Percentiles rank a stretch among this genome's conserved stretches.
Evolutionary conservation across 2,113 vertebrate genomes (phyloP).

Genomic region (Hoplias malabaricus): DNA sequence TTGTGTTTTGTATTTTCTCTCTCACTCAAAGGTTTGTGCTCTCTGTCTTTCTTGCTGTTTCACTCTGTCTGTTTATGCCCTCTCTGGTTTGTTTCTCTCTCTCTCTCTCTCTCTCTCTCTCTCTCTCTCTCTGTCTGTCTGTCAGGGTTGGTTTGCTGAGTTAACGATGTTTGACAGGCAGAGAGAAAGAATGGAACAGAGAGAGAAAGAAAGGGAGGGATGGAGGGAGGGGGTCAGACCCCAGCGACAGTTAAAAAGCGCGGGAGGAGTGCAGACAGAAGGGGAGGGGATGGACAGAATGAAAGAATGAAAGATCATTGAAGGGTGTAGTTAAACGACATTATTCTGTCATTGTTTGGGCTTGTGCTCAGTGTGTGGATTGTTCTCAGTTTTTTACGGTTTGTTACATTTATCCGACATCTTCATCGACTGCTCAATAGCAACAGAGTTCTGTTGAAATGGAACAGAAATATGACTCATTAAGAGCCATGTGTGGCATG

Average conservation of each 20-base stretch:
- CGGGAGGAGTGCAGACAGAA: slow-evolving; percentile 13
- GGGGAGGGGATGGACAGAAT: slow-evolving; percentile 21
- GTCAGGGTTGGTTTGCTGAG: slow-evolving; percentile 61
- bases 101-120: slow-evolving; percentile 54
- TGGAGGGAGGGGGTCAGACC: slow-evolving; percentile 10
- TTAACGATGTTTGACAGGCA: slow-evolving; percentile 75
- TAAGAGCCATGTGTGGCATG: not conserved
- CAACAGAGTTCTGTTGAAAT: not conserved
- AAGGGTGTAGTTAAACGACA: not conserved
- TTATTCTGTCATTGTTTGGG: not conserved
- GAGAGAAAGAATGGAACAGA: slow-evolving; percentile 1
- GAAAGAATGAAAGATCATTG: slow-evolving; percentile 47
- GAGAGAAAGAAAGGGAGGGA: not conserved
- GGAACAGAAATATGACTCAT: not conserved
- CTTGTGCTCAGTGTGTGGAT: not conserved
- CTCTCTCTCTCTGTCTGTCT: slow-evolving; percentile 45
- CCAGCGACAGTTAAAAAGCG: slow-evolving; percentile 12
- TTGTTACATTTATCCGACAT: not conserved
- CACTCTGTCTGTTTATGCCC: slow-evolving; percentile 42
- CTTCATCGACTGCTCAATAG: not conserved
- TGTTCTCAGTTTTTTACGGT: not conserved
- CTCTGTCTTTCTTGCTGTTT: slow-evolving; percentile 54
- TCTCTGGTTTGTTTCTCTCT: slow-evolving; percentile 30
- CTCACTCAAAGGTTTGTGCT: slow-evolving; percentile 18
- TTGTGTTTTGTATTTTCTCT: no score